A percentile compares a stretch with the other conserved stretches of the same genome.
These are phyloP conservation scores for Rhea pennata DNA, from an alignment of 2,113 vertebrate species.

Conservation along the genomic window DNA sequence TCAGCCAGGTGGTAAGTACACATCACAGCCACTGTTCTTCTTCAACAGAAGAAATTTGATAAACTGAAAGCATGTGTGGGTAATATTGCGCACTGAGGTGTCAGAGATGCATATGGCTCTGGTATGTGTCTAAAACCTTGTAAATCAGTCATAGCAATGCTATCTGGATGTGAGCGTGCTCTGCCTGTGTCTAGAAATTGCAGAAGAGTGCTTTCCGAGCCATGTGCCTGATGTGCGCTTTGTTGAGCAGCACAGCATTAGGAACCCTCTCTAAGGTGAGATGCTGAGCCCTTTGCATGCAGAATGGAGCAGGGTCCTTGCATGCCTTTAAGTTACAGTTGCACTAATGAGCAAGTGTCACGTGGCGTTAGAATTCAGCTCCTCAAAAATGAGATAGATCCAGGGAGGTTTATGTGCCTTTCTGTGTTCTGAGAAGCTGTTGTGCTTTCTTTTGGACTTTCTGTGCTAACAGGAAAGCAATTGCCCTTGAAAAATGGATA, in stretches of 20 bases:
- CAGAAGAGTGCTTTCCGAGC: not conserved
- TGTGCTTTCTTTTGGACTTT: not conserved
- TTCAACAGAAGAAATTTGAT: not conserved
- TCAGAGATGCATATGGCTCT: not conserved
- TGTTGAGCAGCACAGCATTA: too few relatives aligned
- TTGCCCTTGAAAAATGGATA: rapidly evolving
- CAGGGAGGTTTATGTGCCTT: not conserved
- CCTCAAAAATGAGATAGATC: not conserved
- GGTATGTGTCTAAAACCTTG: not conserved
- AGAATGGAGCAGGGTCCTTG: not conserved
- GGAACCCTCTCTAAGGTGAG: not conserved
- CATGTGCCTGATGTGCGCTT: too few relatives aligned
- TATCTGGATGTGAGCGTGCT: not conserved
- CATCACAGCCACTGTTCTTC: rapidly evolving
- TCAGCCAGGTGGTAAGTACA: constrained; percentile 95
- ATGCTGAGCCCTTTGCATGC: not conserved
- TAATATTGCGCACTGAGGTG: rapidly evolving
- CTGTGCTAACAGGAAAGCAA: not conserved
- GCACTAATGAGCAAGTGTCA: not conserved
- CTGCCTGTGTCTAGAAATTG: not conserved
- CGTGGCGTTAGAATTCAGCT: rapidly evolving
- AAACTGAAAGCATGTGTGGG: not conserved
- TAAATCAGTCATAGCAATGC: rapidly evolving
- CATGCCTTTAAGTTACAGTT: not conserved
- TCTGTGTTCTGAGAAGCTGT: not conserved